Evolutionary conservation across 2,888 invertebrate species (phyloP).

Genomic region (Dolichomitus sp.): DNA sequence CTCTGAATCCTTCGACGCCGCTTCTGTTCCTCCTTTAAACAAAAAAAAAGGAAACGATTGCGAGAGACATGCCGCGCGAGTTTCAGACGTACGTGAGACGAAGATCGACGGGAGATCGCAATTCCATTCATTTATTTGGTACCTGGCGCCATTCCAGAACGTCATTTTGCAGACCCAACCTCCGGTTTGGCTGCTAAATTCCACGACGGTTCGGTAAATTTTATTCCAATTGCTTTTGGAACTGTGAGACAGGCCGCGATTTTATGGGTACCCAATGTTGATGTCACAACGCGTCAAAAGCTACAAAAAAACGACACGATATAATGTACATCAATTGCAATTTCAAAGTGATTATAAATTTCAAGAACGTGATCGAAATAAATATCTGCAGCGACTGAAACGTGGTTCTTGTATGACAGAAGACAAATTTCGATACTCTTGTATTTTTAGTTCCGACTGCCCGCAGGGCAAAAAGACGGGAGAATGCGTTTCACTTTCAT

Average conservation of each 20-base stretch:
- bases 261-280: background rate
- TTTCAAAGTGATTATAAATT: background rate
- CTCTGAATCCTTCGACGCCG: background rate
- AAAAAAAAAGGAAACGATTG: background rate
- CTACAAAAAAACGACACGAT: background rate
- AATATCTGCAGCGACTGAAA: background rate
- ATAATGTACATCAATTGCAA: background rate
- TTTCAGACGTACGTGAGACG: constrained; percentile 6
- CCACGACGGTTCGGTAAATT: background rate
- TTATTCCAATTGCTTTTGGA: background rate
- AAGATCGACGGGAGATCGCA: constrained; percentile 22
- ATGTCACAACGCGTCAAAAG: background rate
- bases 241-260: background rate
- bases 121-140: constrained; percentile 41
- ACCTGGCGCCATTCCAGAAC: background rate
- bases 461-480: no score
- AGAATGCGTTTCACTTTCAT: no score
- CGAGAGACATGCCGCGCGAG: constrained; percentile 3
- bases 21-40: background rate
- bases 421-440: background rate
- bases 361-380: background rate
- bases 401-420: background rate
- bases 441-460: no score
- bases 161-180: background rate
- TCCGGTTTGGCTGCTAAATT: background rate